Base-by-base conservation (phyloP, 2,888 invertebrate genomes). In the Pseudococcus viburni region DNA sequence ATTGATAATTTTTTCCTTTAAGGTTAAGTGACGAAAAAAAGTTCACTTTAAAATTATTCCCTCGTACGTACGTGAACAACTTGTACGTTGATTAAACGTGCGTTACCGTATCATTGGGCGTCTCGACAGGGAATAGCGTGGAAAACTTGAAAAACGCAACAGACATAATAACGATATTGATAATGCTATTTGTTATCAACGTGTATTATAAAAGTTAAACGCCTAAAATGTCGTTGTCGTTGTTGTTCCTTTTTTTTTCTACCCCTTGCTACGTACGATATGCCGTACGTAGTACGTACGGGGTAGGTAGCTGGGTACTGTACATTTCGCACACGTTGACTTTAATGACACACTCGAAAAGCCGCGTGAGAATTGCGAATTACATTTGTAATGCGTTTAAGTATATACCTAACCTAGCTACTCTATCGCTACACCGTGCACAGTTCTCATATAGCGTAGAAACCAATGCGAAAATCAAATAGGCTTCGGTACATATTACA, bases 171-270 rank as follows among this genome's bases (percentile, higher is more conserved):
- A 46, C 68, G 64, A 55, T 64, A 86, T 68, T 64, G 55, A 59
- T 68, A 86, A 86, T 64, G 39, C 64, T 64, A 42, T 64, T 86
- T 86, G 39, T 86, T 86, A 64, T 86, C 86, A 59, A 39, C 86
- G 68, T 42, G 42, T 86, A 86, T 86, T 46, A 64, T 19, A 64
- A 59, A 64, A 86, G 42, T 64, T 83, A 83, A 83, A 46, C 46
- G 80, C 42, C 80, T 46, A 46, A 83, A 83, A 83, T 77, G 39
- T 83, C 80, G 39, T n/a, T 22, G 46, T 83, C 64, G 19, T 19
- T 64, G 64, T 11, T 22, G 42, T 42, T 33, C 42, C 9, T 42
- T 42, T 42, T 64, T 33, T 33, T 33, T 33, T 42, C 5, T 77
- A 12, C 42, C 80, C 46, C 80, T 83, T 5, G 39, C 22, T 26